Conservation (phyloP, 2,888 invertebrate genomes). For the Agrochola lychnidis region DNA sequence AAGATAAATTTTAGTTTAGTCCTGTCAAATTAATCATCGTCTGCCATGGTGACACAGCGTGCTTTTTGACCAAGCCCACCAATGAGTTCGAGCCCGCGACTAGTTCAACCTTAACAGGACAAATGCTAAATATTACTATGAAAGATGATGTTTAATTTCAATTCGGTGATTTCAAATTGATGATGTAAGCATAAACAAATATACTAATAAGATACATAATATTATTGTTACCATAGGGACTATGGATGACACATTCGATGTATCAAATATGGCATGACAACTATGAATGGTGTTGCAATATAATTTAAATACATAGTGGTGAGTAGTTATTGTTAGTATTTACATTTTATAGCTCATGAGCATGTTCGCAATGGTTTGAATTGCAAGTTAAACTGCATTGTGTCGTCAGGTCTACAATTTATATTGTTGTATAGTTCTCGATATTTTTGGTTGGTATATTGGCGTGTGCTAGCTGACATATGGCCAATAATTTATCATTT, state of each 20-base stretch:
- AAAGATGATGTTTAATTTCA: not conserved
- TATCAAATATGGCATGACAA: not conserved
- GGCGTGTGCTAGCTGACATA: too few species aligned
- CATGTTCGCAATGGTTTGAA: not conserved
- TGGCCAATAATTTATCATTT: too few species aligned
- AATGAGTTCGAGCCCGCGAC: too few species aligned
- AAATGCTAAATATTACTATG: too few species aligned
- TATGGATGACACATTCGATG: constrained; percentile 1
- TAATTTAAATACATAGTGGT: not conserved
- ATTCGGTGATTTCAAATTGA: too few species aligned
- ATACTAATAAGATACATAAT: not conserved
- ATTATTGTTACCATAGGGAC: not conserved
- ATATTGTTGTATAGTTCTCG: too few species aligned
- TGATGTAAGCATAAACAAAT: not conserved
- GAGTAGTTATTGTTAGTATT: not conserved
- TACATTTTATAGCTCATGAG: not conserved
- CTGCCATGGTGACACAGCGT: too few species aligned
- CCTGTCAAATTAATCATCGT: too few species aligned
- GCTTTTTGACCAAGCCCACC: too few species aligned
- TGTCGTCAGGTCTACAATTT: not conserved
- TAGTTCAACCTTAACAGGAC: too few species aligned
- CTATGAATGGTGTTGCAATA: not conserved
- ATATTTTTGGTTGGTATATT: too few species aligned
- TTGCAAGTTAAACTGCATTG: not conserved
- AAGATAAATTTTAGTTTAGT: too few species aligned